Conservation (phyloP, 2,888 invertebrate species). For the Mesorhabditis spiculigera region DNA sequence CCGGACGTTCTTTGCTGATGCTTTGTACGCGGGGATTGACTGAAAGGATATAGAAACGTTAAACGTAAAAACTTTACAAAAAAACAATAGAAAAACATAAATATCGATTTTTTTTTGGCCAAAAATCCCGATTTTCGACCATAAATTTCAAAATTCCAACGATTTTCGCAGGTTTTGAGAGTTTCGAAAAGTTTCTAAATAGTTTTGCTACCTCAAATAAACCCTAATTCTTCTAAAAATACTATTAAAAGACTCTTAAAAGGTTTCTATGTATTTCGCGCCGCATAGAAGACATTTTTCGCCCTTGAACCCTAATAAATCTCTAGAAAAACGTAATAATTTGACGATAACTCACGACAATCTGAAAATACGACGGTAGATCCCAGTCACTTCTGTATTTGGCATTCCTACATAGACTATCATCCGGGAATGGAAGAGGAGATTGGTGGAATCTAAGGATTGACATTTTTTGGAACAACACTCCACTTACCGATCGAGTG, state of each 20-base stretch:
- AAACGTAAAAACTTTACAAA: background rate
- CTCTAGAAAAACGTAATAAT: background rate
- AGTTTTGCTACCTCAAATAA: too few species aligned
- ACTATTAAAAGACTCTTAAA: too few species aligned
- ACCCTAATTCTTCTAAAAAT: too few species aligned
- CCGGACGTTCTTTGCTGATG: background rate
- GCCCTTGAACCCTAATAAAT: too few species aligned
- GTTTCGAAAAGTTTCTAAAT: too few species aligned
- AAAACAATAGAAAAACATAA: background rate
- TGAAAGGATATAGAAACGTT: background rate
- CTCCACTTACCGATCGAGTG: background rate
- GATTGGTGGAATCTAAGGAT: background rate
- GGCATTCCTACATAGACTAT: background rate
- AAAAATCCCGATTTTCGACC: too few species aligned
- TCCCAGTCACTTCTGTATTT: background rate
- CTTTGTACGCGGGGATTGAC: background rate
- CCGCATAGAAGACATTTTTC: too few species aligned
- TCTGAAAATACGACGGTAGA: slow-evolving; percentile 4
- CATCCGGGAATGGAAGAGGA: slow-evolving; percentile 3
- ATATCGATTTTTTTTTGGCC: background rate
- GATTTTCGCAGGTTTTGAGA: too few species aligned
- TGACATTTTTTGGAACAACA: background rate
- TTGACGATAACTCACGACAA: background rate
- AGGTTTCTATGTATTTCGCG: too few species aligned
- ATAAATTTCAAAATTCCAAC: too few species aligned